These are phyloP conservation scores for Aphelinus certus DNA, from an alignment of 1,140 invertebrate species.

Conservation along the genomic window DNA sequence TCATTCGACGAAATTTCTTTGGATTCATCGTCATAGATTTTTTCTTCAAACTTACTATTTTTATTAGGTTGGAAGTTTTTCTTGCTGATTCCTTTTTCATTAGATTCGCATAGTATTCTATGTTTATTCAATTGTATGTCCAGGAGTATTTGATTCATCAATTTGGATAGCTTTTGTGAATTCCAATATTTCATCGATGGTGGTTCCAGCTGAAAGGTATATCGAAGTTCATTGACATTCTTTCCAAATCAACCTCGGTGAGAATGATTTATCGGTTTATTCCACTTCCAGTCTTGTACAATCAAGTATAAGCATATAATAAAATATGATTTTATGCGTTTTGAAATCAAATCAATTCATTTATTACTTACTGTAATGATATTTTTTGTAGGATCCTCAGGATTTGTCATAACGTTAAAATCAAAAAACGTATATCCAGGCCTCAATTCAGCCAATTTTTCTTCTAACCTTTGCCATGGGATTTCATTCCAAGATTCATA, in stretches of 20 bases:
- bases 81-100: no score
- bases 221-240: background rate
- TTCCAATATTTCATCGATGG: slow-evolving; percentile 19
- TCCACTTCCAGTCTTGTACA: no score
- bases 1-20: no score
- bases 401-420: background rate
- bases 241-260: no score
- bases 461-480: slow-evolving; percentile 3
- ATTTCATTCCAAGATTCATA: no score
- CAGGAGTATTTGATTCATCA: no score
- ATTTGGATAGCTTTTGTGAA: background rate
- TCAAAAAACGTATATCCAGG: slow-evolving; percentile 13
- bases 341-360: background rate
- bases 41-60: no score
- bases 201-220: slow-evolving; percentile 12
- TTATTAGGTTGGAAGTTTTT: no score
- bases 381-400: background rate
- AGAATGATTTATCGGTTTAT: no score
- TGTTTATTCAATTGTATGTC: no score
- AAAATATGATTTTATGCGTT: background rate
- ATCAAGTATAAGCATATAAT: background rate
- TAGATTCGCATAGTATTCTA: no score
- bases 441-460: background rate
- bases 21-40: no score
- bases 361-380: slow-evolving; percentile 5